Base-by-base conservation (phyloP, 2,888 invertebrate species). In the Pheosia gnoma region DNA sequence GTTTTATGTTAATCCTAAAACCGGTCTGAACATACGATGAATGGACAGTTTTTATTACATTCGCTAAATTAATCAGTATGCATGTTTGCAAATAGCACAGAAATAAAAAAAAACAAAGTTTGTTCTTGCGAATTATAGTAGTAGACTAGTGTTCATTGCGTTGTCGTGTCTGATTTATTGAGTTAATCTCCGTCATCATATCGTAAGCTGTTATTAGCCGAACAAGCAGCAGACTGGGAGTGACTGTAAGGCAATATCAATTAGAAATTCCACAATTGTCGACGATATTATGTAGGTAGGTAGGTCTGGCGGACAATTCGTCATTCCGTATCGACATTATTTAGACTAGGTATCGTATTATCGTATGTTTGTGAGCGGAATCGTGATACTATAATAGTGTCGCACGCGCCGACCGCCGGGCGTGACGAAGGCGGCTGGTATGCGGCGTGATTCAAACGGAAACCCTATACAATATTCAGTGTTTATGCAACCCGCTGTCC, bases 381-480 rank as follows among this genome's bases (percentile, higher is more conserved):
- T 87, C 87, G 86, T 86, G 88, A 86, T 85, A 82, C 80, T 80
- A 80, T 80, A 86, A 86, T 88, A 86, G 85, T 87, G 86, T 86
- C 88, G 89, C 87, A 84, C 85, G 87, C 86, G 87, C 84, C 81
- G 81, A 77, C 79, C 77, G 78, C 73, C 82, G 81, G 25, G 80
- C 88, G 88, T 92, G 93, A 93, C 93, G 87, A 89, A 92, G 88
- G 74, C 85, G 83, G 75, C 84, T 87, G 93, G 93, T 87, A 92
- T 93, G 93, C 90, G 81, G 82, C 87, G 89, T 93, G 93, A 93
- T 89, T 93, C 93, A 93, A 89, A 87, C 87, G 88, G 90, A 90
- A 91, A 91, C 90, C 91, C 86, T 91, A 89, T 89, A 89, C 25
- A 25, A 25, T 89, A 88, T 88, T 85, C 85, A 85, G 80, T 88